Evolutionary conservation across 2,797 vertebrate genomes (phyloP).

Genomic region (Tragopan temminckii): DNA sequence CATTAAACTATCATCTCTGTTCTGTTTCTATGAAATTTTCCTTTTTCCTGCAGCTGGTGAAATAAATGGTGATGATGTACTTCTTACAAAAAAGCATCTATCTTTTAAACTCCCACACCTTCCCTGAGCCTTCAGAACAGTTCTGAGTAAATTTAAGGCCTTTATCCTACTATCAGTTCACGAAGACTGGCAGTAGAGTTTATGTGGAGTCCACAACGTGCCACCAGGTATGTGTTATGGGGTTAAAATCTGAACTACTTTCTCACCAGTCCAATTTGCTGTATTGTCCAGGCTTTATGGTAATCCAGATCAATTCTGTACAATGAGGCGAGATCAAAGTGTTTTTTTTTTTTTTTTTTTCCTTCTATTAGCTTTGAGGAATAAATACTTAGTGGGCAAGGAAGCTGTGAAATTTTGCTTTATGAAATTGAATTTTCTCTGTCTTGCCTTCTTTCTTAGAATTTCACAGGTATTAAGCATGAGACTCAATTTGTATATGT

Average conservation of each 20-base stretch:
- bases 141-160: background rate
- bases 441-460: background rate
- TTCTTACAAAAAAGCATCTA: slow-evolving; percentile 18
- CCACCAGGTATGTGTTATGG: background rate
- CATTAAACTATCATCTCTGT: slow-evolving; percentile 12
- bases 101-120: slow-evolving; percentile 14
- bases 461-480: background rate
- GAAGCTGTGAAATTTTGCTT: background rate
- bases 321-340: background rate
- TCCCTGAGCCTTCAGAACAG: background rate
- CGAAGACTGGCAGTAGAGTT: background rate
- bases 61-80: background rate
- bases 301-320: background rate
- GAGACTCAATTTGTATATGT: background rate
- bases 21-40: background rate
- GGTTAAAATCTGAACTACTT: background rate
- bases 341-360: too few species aligned
- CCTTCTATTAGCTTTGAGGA: background rate
- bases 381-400: background rate
- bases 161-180: background rate
- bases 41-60: slow-evolving; percentile 4
- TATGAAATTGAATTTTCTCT: background rate
- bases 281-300: background rate
- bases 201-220: background rate
- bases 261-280: background rate